phyloP scores from a whole-genome alignment of 2,888 invertebrate species.

The Junonia oenone region DNA sequence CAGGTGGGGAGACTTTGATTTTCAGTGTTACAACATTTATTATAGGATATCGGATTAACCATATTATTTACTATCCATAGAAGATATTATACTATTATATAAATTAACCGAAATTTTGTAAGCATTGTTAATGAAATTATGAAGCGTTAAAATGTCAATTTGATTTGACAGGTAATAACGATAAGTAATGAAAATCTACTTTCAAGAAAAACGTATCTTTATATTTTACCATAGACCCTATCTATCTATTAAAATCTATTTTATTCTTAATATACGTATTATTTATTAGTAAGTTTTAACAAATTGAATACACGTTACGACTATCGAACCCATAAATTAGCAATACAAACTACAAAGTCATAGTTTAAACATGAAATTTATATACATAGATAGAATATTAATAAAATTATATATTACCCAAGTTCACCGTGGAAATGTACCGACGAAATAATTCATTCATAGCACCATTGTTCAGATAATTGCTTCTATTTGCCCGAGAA shows the following conservation, averaged over 20 bases:
- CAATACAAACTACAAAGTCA: neutral
- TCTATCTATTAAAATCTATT: too few species aligned
- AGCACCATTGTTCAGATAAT: conserved; percentile 25
- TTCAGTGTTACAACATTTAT: neutral
- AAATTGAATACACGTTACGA: too few species aligned
- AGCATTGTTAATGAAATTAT: too few species aligned
- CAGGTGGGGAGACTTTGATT: conserved; percentile 11
- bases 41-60: neutral
- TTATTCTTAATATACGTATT: neutral
- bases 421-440: conserved; percentile 9
- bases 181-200: too few species aligned
- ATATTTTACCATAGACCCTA: too few species aligned
- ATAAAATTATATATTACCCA: conserved; percentile 8
- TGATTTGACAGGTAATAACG: too few species aligned
- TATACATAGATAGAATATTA: neutral
- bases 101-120: too few species aligned
- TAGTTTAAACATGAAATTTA: neutral
- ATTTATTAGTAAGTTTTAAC: too few species aligned
- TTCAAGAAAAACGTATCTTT: too few species aligned
- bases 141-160: too few species aligned
- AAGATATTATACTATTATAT: too few species aligned
- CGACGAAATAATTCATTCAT: conserved; percentile 25
- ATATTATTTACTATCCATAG: too few species aligned
- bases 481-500: conserved; percentile 24
- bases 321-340: neutral